A percentile compares a stretch with the other conserved stretches of the same genome.
Conservation (phyloP, 92 coral and sea anemone genomes). For the Palythoa grandis region DNA sequence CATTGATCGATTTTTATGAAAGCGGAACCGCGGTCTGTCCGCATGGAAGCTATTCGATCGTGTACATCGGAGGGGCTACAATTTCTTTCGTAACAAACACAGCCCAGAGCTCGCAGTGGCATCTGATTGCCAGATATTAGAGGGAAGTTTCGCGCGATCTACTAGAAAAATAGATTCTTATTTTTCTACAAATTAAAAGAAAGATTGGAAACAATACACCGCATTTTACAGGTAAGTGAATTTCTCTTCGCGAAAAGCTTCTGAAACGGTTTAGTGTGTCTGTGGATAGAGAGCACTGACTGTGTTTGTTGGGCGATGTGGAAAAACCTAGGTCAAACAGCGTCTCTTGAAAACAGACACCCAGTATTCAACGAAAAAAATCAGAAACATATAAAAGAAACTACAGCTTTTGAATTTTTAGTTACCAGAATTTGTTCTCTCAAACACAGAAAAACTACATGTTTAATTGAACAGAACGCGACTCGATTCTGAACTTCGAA, state of each 20-base stretch:
- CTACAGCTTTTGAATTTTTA: background rate
- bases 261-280: background rate
- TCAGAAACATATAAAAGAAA: background rate
- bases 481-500: slow-evolving; percentile 25
- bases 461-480: slow-evolving; percentile 47
- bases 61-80: slow-evolving; percentile 31
- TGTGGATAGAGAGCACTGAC: background rate
- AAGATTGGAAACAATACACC: slow-evolving; percentile 1
- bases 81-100: slow-evolving; percentile 36
- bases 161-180: background rate
- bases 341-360: background rate
- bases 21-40: slow-evolving; percentile 84
- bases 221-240: slow-evolving; percentile 37
- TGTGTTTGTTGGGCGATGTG: background rate
- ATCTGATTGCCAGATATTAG: background rate
- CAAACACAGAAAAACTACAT: slow-evolving; percentile 33
- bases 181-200: background rate
- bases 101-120: background rate
- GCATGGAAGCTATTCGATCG: slow-evolving; percentile 39
- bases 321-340: background rate
- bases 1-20: slow-evolving; percentile 90
- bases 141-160: background rate
- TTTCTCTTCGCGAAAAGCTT: slow-evolving; percentile 7
- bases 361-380: background rate
- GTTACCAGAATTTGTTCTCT: slow-evolving; percentile 24